phyloP scores from a whole-genome alignment of 1,140 invertebrate species.

The Caenorhabditis latens region DNA sequence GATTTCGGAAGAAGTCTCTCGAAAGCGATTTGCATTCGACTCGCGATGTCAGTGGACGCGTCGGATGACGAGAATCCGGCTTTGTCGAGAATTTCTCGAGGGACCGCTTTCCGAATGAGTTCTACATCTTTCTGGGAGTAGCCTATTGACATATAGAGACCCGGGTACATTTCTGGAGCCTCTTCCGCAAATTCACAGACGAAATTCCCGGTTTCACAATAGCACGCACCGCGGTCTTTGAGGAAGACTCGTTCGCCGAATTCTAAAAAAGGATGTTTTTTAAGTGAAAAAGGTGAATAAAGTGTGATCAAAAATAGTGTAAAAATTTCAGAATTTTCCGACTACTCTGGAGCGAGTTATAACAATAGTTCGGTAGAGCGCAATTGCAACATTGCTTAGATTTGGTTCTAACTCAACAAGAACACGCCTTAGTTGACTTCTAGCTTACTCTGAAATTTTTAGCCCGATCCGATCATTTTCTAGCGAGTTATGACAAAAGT shows the following conservation, averaged over 20 bases:
- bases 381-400: neutral
- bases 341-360: neutral
- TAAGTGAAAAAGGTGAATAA: neutral
- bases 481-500: slow-evolving; percentile 5
- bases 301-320: neutral
- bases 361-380: neutral
- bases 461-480: neutral
- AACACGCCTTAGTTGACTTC: too few relatives aligned
- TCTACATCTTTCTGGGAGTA: slow-evolving; percentile 65
- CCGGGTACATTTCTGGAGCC: slow-evolving; percentile 68
- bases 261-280: slow-evolving; percentile 53
- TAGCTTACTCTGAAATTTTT: neutral
- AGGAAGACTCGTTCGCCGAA: slow-evolving; percentile 75
- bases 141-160: slow-evolving; percentile 67
- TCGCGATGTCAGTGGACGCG: slow-evolving; percentile 72
- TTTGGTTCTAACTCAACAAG: too few relatives aligned
- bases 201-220: slow-evolving; percentile 73
- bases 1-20: slow-evolving; percentile 74
- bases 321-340: neutral
- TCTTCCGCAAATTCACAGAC: slow-evolving; percentile 74
- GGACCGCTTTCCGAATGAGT: slow-evolving; percentile 62
- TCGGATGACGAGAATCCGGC: slow-evolving; percentile 69
- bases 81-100: slow-evolving; percentile 57
- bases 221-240: slow-evolving; percentile 74
- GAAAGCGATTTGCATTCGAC: slow-evolving; percentile 74